A percentile compares a stretch with the other conserved stretches of the same genome.
Evolutionary conservation across 2,113 vertebrate species (phyloP).

Genomic region (Osmerus eperlanus): DNA sequence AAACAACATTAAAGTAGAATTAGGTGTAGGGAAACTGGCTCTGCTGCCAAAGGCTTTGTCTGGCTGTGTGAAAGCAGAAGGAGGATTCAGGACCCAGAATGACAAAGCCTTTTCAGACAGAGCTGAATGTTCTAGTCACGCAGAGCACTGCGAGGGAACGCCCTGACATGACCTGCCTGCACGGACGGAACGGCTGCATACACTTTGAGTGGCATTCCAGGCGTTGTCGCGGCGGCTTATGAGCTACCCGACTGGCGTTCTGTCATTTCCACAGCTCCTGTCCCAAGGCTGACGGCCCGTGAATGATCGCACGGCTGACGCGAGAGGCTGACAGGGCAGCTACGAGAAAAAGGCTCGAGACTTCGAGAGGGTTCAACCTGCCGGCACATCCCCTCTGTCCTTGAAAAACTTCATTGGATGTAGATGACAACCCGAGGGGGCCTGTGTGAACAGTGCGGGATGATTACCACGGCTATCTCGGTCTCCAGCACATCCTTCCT

Average conservation of each 20-base stretch:
- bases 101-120: not conserved
- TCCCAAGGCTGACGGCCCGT: too few species aligned
- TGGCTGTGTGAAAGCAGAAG: conserved; percentile 1
- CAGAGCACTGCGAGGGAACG: too few species aligned
- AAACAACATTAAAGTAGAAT: not conserved
- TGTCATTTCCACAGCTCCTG: too few species aligned
- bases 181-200: too few species aligned
- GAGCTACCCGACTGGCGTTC: too few species aligned
- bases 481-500: conserved; percentile 2
- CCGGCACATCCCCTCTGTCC: not conserved
- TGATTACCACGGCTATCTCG: conserved; percentile 3
- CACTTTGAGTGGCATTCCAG: too few species aligned
- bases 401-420: not conserved
- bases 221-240: too few species aligned
- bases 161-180: too few species aligned
- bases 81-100: not conserved
- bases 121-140: not conserved
- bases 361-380: too few species aligned
- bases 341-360: too few species aligned
- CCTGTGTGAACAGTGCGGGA: not conserved
- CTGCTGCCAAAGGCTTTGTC: not conserved
- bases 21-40: not conserved
- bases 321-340: too few species aligned
- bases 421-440: not conserved
- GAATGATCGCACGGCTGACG: too few species aligned